Base-by-base conservation (phyloP, 2,888 invertebrate genomes). In the Cactoblastis cactorum region DNA sequence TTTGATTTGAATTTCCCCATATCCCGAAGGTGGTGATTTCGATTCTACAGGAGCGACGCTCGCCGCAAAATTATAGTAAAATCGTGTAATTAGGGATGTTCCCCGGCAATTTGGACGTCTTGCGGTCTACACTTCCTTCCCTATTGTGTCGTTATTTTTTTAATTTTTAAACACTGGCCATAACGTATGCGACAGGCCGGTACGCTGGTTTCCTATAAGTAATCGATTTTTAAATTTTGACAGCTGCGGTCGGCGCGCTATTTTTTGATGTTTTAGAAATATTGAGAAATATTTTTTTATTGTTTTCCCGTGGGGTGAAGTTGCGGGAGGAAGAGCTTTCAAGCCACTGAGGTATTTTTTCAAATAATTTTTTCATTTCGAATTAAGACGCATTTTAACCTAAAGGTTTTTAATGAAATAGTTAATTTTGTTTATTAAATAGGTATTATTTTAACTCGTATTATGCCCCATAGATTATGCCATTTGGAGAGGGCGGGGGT, bases 211-310 rank as follows among this genome's bases (percentile, higher is more conserved):
- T n/a, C n/a, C n/a, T n/a, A n/a, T n/a, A n/a, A n/a, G 62, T 80
- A 88, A 88, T 88, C 88, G 83, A 88, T 87, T 88, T 79, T 60
- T 61, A 78, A 77, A 71, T 81, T 81, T 82, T 83, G 86, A 85
- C 86, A 84, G 84, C 79, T 87, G 87, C 71, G 87, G 87, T 87
- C 71, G 70, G 65, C 61, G 62, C 62, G 67, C 79, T 69, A 73
- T 74, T 77, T 77, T 77, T 71, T 69, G 57, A 59, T 52, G 57
- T 63, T 67, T 65, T 58, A 59, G 43, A 48, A 51, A 41, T 47
- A 57, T 65, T 71, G 69, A 59, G 71, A 72, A 69, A 56, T 49
- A 32, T 57, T 67, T 78, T 80, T 79, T 77, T 74, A 47, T 50
- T 45, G 24, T 47, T 56, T 64, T 69, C 66, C 60, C 54, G 52